Conservation (phyloP, 92 coral and sea anemone species). For the Hydrozoanthus gracilis region DNA sequence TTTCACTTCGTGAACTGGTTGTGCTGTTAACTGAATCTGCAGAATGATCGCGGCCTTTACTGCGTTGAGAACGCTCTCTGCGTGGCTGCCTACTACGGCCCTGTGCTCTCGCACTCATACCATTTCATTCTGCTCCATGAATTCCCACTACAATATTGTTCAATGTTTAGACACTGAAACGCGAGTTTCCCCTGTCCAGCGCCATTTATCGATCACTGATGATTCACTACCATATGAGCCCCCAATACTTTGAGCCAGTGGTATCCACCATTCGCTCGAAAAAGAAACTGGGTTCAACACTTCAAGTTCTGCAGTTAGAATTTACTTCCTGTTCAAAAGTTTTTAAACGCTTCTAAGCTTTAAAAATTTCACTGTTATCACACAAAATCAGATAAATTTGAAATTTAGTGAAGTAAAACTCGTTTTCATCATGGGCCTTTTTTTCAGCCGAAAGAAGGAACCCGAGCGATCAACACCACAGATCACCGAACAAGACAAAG, state of each 20-base stretch:
- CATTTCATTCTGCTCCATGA: conserved; percentile 96
- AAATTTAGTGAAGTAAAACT: not conserved
- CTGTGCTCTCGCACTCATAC: conserved; percentile 99
- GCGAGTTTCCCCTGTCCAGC: conserved; percentile 73
- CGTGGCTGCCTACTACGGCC: conserved; percentile 99
- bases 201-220: conserved; percentile 75
- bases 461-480: conserved; percentile 82
- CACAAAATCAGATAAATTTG: not conserved
- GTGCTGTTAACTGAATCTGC: conserved; percentile 93
- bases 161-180: conserved; percentile 69
- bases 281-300: conserved; percentile 8
- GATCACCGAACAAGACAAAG: conserved; percentile 98
- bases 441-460: conserved; percentile 82
- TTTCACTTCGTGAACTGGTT: conserved; percentile 90
- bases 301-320: conserved; percentile 1
- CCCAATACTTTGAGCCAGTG: conserved; percentile 3
- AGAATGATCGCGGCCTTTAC: conserved; percentile 93
- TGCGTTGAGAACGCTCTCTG: conserved; percentile 99
- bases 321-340: conserved; percentile 7
- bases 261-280: conserved; percentile 1
- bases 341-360: not conserved
- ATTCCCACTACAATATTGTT: conserved; percentile 66
- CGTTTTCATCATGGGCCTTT: conserved; percentile 70
- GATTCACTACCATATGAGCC: conserved; percentile 10
- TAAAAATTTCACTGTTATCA: not conserved